These are phyloP conservation scores for Anastatus disparis DNA, from an alignment of 1,140 invertebrate genomes.

Conservation along the genomic window DNA sequence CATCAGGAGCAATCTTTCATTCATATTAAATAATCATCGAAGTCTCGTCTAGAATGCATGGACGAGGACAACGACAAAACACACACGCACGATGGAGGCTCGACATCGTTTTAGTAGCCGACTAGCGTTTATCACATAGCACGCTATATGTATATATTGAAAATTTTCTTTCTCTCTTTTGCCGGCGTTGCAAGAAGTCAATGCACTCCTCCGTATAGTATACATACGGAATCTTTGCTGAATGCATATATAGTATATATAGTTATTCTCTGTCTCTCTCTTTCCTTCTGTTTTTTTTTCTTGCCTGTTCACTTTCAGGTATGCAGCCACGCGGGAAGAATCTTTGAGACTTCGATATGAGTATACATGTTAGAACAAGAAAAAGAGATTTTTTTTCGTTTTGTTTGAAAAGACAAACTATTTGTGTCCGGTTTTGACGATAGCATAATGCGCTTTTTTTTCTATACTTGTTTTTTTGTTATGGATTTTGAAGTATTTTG, in stretches of 20 bases:
- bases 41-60: no score
- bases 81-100: no score
- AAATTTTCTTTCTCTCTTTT: not conserved
- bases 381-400: not conserved
- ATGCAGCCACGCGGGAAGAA: constrained; percentile 14
- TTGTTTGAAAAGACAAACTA: constrained; percentile 14
- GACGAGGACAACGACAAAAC: no score
- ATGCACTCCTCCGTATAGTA: constrained; percentile 13
- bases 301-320: constrained; percentile 25
- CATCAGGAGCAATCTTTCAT: no score
- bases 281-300: no score
- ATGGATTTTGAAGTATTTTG: no score
- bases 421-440: not conserved
- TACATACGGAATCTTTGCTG: not conserved
- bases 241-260: not conserved
- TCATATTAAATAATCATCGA: no score
- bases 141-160: no score
- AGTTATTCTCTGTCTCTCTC: constrained; percentile 4
- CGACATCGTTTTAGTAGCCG: no score
- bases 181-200: not conserved
- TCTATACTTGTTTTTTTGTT: not conserved
- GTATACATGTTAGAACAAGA: not conserved
- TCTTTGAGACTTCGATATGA: no score
- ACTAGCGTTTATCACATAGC: constrained; percentile 3
- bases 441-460: no score